Percentiles rank a stretch among this genome's conserved stretches.
These are phyloP conservation scores for Anthopleura sola DNA, from an alignment of 64 coral and sea anemone genomes.

Conservation along the genomic window DNA sequence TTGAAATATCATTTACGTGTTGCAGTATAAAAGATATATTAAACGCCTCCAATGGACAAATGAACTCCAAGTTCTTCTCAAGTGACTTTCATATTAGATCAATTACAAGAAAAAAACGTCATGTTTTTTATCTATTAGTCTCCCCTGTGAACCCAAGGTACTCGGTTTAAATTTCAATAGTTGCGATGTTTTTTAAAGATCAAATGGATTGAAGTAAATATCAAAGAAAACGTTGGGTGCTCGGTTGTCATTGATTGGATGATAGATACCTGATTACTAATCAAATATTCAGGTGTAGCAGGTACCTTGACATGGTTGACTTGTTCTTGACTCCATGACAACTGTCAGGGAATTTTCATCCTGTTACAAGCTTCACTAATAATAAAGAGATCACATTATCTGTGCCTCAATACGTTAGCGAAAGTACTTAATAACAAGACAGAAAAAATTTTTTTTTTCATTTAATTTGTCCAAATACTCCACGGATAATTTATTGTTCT, in stretches of 20 bases:
- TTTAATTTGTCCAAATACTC: too few relatives aligned
- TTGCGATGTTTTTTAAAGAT: neutral
- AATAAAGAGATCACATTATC: too few relatives aligned
- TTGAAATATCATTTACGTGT: neutral
- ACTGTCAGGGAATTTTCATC: too few relatives aligned
- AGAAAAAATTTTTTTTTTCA: too few relatives aligned
- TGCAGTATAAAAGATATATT: neutral
- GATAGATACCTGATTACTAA: neutral
- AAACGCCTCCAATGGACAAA: too few relatives aligned
- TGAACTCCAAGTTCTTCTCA: neutral
- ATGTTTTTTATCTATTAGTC: neutral
- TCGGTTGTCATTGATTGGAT: neutral
- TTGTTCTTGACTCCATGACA: neutral
- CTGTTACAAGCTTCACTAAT: neutral
- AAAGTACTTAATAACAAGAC: too few relatives aligned
- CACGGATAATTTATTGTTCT: too few relatives aligned
- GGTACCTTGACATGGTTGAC: neutral
- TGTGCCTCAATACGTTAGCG: too few relatives aligned
- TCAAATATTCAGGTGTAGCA: neutral
- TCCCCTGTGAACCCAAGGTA: neutral
- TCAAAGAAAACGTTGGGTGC: neutral
- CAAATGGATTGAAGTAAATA: neutral
- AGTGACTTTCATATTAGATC: neutral
- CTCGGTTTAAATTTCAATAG: neutral
- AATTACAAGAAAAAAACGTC: neutral